phyloP scores from a whole-genome alignment of 2,888 invertebrate species.

The Lottia gigantea region DNA sequence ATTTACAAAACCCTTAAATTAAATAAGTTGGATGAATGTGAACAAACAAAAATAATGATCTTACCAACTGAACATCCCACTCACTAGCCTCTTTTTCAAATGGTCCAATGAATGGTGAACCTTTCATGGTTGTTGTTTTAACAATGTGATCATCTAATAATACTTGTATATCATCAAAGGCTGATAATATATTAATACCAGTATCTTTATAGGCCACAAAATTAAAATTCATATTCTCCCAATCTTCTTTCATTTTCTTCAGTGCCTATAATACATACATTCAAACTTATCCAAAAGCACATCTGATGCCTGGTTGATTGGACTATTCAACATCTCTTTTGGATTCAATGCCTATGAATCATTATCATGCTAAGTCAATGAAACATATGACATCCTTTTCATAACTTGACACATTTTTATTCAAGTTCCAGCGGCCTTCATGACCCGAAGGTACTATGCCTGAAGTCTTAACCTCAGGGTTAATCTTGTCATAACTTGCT shows the following conservation, averaged over 20 bases:
- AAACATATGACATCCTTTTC: too few relatives aligned
- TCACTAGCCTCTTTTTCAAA: constrained; percentile 65
- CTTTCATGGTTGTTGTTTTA: constrained; percentile 68
- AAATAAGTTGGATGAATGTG: too few relatives aligned
- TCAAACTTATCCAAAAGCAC: too few relatives aligned
- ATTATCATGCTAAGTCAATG: too few relatives aligned
- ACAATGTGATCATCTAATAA: constrained; percentile 67
- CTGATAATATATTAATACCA: constrained; percentile 59
- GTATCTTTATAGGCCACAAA: constrained; percentile 66
- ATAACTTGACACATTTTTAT: not conserved
- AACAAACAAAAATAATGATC: constrained; percentile 12
- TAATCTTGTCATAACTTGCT: too few relatives aligned
- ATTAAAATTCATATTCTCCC: constrained; percentile 62
- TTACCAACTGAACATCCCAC: constrained; percentile 63
- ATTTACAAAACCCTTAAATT: too few relatives aligned
- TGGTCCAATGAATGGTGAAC: constrained; percentile 66
- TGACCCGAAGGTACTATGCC: too few relatives aligned
- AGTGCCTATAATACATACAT: constrained; percentile 52
- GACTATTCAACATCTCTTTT: too few relatives aligned
- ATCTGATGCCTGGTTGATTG: too few relatives aligned
- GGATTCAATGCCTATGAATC: too few relatives aligned
- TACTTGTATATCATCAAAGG: constrained; percentile 67
- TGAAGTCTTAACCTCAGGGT: too few relatives aligned
- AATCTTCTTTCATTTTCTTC: constrained; percentile 65
- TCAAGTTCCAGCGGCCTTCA: not conserved